Evolutionary conservation across 2,888 invertebrate genomes (phyloP).

Genomic region (Nudaria mundana): DNA sequence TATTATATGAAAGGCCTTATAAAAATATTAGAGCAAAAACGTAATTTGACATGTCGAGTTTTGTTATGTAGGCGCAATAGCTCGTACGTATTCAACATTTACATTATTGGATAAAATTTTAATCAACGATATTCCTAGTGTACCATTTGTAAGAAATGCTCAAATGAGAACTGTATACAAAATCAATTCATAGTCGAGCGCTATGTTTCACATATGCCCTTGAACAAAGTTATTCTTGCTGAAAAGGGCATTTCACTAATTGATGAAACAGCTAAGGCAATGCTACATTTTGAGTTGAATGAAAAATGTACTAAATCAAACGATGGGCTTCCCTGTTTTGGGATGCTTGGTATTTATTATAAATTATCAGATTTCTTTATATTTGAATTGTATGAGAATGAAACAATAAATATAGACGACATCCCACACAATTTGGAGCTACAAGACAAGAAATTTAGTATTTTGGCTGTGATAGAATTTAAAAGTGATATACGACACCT

Average conservation of each 20-base stretch:
- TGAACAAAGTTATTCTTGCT: constrained; percentile 6
- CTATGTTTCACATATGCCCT: constrained; percentile 6
- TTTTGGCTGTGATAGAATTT: too few species aligned
- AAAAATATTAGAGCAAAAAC: too few species aligned
- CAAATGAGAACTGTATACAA: constrained; percentile 8
- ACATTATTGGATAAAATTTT: constrained; percentile 5
- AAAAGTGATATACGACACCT: too few species aligned
- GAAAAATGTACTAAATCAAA: constrained; percentile 4
- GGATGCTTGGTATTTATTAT: constrained; percentile 5
- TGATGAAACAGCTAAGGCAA: constrained; percentile 5
- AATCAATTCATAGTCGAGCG: constrained; percentile 4
- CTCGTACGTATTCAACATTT: too few species aligned
- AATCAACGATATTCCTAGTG: constrained; percentile 8
- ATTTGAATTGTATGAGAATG: constrained; percentile 3
- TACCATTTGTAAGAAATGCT: constrained; percentile 7
- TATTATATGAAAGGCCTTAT: too few species aligned
- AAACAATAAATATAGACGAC: constrained; percentile 4
- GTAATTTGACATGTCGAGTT: too few species aligned
- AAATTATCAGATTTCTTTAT: constrained; percentile 2
- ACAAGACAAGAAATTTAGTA: constrained; percentile 4
- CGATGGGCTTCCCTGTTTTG: constrained; percentile 2
- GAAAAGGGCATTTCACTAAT: too few species aligned
- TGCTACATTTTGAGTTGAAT: constrained; percentile 3
- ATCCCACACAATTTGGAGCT: constrained; percentile 3
- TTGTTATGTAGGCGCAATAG: too few species aligned